These are phyloP conservation scores for Phalloptychus januarius DNA, from an alignment of 2,797 vertebrate species.

Conservation along the genomic window DNA sequence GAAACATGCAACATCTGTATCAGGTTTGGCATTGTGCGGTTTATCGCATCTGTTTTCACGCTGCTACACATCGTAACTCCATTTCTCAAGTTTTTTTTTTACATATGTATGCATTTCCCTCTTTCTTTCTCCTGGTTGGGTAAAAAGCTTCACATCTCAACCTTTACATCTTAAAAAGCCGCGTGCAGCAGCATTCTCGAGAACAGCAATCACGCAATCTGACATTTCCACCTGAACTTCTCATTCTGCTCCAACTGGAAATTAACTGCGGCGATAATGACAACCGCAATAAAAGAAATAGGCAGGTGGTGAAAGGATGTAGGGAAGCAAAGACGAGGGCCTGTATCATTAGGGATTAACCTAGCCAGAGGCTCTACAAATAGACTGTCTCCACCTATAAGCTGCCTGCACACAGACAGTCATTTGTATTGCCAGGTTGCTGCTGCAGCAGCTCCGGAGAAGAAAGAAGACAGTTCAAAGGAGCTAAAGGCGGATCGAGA, in stretches of 20 bases:
- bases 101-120: background rate
- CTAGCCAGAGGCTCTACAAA: slow-evolving; percentile 80
- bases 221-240: slow-evolving; percentile 32
- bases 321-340: slow-evolving; percentile 56
- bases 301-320: slow-evolving; percentile 66
- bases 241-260: slow-evolving; percentile 34
- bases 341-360: slow-evolving; percentile 82
- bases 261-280: slow-evolving; percentile 58
- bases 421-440: slow-evolving; percentile 76
- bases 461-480: slow-evolving; percentile 67
- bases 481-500: slow-evolving; percentile 42
- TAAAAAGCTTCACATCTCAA: background rate
- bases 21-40: slow-evolving; percentile 18
- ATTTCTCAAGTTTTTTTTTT: slow-evolving; percentile 6
- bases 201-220: slow-evolving; percentile 39
- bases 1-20: slow-evolving; percentile 34
- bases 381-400: slow-evolving; percentile 80
- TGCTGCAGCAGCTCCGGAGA: slow-evolving; percentile 60
- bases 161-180: background rate
- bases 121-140: background rate
- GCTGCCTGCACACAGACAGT: slow-evolving; percentile 68
- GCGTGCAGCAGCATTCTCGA: slow-evolving; percentile 25
- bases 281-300: slow-evolving; percentile 59
- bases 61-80: slow-evolving; percentile 9
- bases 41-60: slow-evolving; percentile 9